Evolutionary conservation across 2,797 vertebrate genomes (phyloP).

Genomic region (Bufotes viridis): DNA sequence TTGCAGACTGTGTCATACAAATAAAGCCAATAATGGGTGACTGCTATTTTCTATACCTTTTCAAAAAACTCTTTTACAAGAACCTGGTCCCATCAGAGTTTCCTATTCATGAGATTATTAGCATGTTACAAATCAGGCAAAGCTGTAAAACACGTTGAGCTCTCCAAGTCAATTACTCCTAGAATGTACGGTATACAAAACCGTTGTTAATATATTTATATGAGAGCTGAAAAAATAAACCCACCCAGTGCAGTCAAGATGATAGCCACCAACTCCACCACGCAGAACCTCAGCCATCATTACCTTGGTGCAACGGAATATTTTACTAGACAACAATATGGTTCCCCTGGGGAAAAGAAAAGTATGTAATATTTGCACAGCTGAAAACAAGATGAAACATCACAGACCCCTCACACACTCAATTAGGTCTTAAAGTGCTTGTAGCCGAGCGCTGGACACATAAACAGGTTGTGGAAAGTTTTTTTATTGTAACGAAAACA

Average conservation of each 20-base stretch:
- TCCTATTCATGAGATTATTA: slow-evolving; percentile 24
- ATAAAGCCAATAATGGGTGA: neutral
- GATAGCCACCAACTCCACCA: slow-evolving; percentile 70
- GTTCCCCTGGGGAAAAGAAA: slow-evolving; percentile 75
- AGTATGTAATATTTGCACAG: slow-evolving; percentile 92
- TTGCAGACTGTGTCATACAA: neutral
- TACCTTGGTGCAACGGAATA: slow-evolving; percentile 64
- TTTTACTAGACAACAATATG: slow-evolving; percentile 69
- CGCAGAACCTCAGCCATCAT: slow-evolving; percentile 73
- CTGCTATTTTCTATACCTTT: neutral
- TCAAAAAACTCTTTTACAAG: slow-evolving; percentile 2
- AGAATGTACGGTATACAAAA: slow-evolving; percentile 67
- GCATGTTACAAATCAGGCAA: slow-evolving; percentile 10
- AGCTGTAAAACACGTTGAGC: slow-evolving; percentile 42
- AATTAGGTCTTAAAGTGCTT: slow-evolving; percentile 91
- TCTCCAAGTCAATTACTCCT: slow-evolving; percentile 61
- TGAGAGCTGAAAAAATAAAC: slow-evolving; percentile 79
- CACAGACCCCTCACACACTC: slow-evolving; percentile 92
- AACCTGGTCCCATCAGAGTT: neutral
- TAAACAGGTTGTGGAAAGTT: slow-evolving; percentile 91
- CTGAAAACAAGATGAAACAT: slow-evolving; percentile 98
- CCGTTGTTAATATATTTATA: slow-evolving; percentile 73
- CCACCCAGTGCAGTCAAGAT: slow-evolving; percentile 73
- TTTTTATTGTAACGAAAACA: slow-evolving; percentile 77
- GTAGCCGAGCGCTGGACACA: slow-evolving; percentile 92